Evolutionary conservation across 2,797 vertebrate species (phyloP).

Genomic region (Chelon labrosus): DNA sequence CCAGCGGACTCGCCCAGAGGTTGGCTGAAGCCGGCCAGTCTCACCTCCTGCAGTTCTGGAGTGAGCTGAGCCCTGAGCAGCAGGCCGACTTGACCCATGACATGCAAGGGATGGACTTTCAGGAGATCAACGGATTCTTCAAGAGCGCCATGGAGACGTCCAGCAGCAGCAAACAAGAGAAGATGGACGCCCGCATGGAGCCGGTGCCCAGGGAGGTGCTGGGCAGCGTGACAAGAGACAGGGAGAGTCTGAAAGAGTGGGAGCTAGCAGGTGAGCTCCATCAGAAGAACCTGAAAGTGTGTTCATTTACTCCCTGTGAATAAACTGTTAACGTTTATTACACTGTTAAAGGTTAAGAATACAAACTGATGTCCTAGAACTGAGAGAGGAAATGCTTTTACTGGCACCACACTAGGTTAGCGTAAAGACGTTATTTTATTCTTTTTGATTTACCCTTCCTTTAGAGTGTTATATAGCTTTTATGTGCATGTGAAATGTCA

Average conservation of each 20-base stretch:
- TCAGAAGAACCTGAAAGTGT: background rate
- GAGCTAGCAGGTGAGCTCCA: constrained; percentile 87
- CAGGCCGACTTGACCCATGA: constrained; percentile 80
- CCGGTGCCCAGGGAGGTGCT: constrained; percentile 91
- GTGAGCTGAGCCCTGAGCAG: constrained; percentile 82
- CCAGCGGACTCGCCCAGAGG: constrained; percentile 68
- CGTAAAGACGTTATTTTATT: too few relatives aligned
- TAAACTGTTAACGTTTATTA: constrained; percentile 14
- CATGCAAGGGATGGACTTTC: constrained; percentile 87
- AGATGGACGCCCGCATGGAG: constrained; percentile 91
- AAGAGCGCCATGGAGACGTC: constrained; percentile 84
- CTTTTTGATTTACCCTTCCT: too few relatives aligned
- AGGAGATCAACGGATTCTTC: constrained; percentile 90
- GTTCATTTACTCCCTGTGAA: background rate
- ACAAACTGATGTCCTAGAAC: too few relatives aligned
- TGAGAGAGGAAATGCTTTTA: too few relatives aligned
- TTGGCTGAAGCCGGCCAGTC: constrained; percentile 86
- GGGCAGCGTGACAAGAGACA: constrained; percentile 92
- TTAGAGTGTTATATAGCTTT: too few relatives aligned
- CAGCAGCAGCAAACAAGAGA: constrained; percentile 78
- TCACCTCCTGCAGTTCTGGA: constrained; percentile 92
- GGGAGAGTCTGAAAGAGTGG: constrained; percentile 87
- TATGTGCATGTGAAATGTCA: too few relatives aligned
- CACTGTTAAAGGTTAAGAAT: too few relatives aligned
- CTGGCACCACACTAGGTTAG: too few relatives aligned